Percentiles rank a stretch among this genome's conserved stretches.
Conservation (phyloP, 2,113 vertebrate genomes). For the Dolichallabes microphthalmus region DNA sequence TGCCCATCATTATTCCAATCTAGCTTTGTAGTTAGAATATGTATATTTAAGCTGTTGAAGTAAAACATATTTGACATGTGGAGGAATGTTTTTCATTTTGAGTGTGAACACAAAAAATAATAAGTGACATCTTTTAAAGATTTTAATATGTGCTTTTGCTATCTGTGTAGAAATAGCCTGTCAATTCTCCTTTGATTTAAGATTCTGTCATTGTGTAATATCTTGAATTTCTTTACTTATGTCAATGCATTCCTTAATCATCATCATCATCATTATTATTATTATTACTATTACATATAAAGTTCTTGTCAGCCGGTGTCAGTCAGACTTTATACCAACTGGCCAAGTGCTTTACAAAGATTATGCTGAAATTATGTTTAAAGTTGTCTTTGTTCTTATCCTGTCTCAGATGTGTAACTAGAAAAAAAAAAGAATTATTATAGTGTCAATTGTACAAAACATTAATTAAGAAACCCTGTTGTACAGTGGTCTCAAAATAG, state of each 20-base stretch:
- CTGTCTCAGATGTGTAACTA: background rate
- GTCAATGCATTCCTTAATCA: background rate
- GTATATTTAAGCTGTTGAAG: background rate
- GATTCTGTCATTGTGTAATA: conserved; percentile 33
- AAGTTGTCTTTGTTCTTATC: conserved; percentile 9
- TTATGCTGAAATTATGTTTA: conserved; percentile 8
- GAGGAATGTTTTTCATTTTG: background rate
- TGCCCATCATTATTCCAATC: background rate
- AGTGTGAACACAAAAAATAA: background rate
- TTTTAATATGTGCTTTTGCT: conserved; percentile 26
- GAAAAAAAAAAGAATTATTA: background rate
- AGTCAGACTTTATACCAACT: conserved; percentile 21
- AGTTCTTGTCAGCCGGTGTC: background rate
- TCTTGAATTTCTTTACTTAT: background rate
- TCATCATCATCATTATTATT: background rate
- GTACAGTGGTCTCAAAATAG: background rate
- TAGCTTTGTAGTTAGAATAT: background rate
- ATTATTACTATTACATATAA: conserved; percentile 12
- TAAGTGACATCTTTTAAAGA: background rate
- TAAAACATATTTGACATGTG: background rate
- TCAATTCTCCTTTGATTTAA: conserved; percentile 40
- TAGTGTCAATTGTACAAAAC: background rate
- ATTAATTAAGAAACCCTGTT: background rate
- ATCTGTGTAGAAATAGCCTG: conserved; percentile 31
- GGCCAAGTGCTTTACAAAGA: conserved; percentile 28